Base-by-base conservation (phyloP, 2,888 invertebrate species). In the Incurvaria masculella region DNA sequence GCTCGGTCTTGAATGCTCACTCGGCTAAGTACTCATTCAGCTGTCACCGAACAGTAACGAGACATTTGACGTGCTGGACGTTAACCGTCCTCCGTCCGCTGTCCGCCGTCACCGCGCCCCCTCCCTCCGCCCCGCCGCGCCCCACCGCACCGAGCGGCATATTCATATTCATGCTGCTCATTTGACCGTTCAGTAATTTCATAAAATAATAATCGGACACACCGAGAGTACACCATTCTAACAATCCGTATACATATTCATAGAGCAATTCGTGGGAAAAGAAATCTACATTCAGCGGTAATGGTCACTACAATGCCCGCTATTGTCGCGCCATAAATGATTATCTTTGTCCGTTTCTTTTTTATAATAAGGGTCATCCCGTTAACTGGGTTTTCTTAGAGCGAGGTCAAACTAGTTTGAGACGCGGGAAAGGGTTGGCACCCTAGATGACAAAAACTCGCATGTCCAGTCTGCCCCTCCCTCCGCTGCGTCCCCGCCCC, bases 161-260 rank as follows among this genome's bases (percentile, higher is more conserved):
- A n/a, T n/a, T n/a, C 42, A 42, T 42, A 42, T 42, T 42, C 42
- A 42, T 42, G 42, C 21, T 42, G 42, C 21, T 42, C 42, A 42
- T 42, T 42, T 42, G 42, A 20, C 42, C 21, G 42, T 42, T 42
- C 42, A 42, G 21, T 42, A 42, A 42, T 42, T 42, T 42, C 42
- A n/a, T 20, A 42, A 21, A 42, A 42, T 42, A 42, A 42, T 42
- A 42, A 42, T 20, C 14, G 42, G 21, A 21, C 20, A 20, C 20
- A 14, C 42, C 41, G 41, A 8, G 40, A 6, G 40, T 17, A 20
- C 42, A 21, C 42, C 42, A 14, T 14, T 21, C 21, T 8, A 14
- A 21, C 42, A 21, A 20, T 33, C 33, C 33, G 33, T n/a, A 21
- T 42, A 14, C 20, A 42, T 42, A 42, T 42, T 42, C 42, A 42